These are phyloP conservation scores for Labrus mixtus DNA, from an alignment of 2,113 vertebrate species.

Conservation along the genomic window DNA sequence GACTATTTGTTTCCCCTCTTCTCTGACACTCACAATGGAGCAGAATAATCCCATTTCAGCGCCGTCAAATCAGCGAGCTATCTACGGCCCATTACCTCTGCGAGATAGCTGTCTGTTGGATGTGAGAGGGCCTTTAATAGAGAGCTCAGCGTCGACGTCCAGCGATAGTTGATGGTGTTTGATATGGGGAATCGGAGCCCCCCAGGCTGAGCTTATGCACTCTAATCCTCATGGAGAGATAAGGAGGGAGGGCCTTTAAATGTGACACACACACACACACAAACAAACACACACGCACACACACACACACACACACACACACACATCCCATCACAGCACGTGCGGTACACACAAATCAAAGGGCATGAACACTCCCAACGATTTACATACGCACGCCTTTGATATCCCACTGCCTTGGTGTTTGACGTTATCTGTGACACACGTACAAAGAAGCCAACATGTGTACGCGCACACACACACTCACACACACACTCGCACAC, in stretches of 20 bases:
- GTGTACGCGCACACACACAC: no score
- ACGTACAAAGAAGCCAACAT: constrained; percentile 20
- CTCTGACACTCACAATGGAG: constrained; percentile 22
- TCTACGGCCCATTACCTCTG: constrained; percentile 59
- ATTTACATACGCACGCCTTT: constrained; percentile 23
- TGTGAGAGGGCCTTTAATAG: constrained; percentile 60
- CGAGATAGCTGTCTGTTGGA: constrained; percentile 58
- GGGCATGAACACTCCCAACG: neutral
- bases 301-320: neutral
- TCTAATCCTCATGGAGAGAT: constrained; percentile 72
- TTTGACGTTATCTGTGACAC: constrained; percentile 62
- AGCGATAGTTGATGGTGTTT: constrained; percentile 62
- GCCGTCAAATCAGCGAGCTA: constrained; percentile 23
- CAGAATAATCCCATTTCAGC: constrained; percentile 49
- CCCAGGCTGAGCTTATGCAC: constrained; percentile 63
- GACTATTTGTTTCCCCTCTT: constrained; percentile 17
- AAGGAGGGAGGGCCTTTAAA: constrained; percentile 52
- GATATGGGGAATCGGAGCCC: constrained; percentile 57
- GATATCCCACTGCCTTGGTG: constrained; percentile 7
- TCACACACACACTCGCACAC: neutral
- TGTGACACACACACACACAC: constrained; percentile 35
- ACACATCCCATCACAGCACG: constrained; percentile 19
- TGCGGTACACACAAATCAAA: constrained; percentile 10
- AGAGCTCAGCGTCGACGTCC: constrained; percentile 56
- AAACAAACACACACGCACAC: constrained; percentile 6